phyloP scores from a whole-genome alignment of 2,113 vertebrate genomes.

The Hypanus sabinus region DNA sequence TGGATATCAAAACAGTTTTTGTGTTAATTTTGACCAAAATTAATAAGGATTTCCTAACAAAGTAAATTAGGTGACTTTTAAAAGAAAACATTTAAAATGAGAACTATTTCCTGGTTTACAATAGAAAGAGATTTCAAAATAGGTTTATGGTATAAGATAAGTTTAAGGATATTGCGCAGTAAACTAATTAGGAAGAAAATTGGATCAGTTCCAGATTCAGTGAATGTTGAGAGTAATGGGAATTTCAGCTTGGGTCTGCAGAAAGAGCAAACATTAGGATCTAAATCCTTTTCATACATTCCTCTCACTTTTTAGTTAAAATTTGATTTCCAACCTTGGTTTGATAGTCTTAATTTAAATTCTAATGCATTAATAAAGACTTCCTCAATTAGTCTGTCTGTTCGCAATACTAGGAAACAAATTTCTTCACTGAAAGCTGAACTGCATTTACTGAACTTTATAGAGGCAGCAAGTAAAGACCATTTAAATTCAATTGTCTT shows the following conservation, averaged over 20 bases:
- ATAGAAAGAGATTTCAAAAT: not conserved
- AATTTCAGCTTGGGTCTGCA: not conserved
- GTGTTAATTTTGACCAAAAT: not conserved
- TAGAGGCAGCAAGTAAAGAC: not conserved
- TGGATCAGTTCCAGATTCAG: not conserved
- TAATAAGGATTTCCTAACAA: not conserved
- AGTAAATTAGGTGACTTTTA: not conserved
- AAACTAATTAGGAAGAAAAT: not conserved
- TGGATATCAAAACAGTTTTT: not conserved
- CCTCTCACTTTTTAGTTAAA: not conserved
- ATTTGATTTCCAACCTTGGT: not conserved
- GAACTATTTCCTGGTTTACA: not conserved
- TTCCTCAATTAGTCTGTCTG: not conserved
- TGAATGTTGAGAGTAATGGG: not conserved
- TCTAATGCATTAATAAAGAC: not conserved
- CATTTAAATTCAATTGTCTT: slow-evolving; percentile 33
- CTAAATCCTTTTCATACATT: not conserved
- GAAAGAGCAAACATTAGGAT: not conserved
- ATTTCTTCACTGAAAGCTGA: not conserved
- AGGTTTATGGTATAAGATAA: not conserved
- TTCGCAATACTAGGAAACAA: not conserved
- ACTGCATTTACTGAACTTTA: not conserved
- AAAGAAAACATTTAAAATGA: too few species aligned
- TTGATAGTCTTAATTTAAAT: not conserved
- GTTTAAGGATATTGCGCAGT: not conserved